These are phyloP conservation scores for Ecliptopera silaceata DNA, from an alignment of 2,888 invertebrate species.

Conservation along the genomic window DNA sequence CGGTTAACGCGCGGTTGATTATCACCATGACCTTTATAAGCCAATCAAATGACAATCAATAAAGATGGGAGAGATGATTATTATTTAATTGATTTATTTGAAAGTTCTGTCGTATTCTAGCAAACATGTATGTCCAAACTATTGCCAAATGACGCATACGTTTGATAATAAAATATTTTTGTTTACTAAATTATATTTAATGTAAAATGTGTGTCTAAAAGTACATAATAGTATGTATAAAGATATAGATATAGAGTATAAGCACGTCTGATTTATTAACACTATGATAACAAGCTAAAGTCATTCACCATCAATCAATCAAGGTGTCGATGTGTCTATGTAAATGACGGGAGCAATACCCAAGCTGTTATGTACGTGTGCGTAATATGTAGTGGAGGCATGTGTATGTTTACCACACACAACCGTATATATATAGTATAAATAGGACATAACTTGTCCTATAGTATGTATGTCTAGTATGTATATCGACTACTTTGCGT, in stretches of 20 bases:
- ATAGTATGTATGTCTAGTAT: too few relatives aligned
- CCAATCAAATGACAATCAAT: conserved; percentile 17
- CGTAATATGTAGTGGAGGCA: conserved; percentile 20
- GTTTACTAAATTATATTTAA: background rate
- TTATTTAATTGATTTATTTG: conserved; percentile 6
- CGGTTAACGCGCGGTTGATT: conserved; percentile 6
- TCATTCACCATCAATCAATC: conserved; percentile 55
- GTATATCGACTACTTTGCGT: too few relatives aligned
- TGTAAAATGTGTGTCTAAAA: conserved; percentile 20
- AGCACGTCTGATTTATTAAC: conserved; percentile 50
- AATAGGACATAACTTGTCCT: conserved; percentile 1
- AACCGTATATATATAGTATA: too few relatives aligned
- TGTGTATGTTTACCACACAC: background rate
- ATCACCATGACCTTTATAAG: conserved; percentile 7
- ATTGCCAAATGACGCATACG: background rate
- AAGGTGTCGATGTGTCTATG: conserved; percentile 51
- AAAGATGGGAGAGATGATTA: conserved; percentile 1
- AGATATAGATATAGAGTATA: conserved; percentile 31
- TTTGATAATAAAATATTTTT: background rate
- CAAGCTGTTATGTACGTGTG: conserved; percentile 29
- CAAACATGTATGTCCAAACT: background rate
- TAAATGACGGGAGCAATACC: conserved; percentile 51
- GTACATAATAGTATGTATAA: conserved; percentile 14
- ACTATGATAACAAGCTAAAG: conserved; percentile 52
- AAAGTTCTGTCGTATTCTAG: background rate